Evolutionary conservation across 2,888 invertebrate species (phyloP).

Genomic region (Cyclophora punctaria): DNA sequence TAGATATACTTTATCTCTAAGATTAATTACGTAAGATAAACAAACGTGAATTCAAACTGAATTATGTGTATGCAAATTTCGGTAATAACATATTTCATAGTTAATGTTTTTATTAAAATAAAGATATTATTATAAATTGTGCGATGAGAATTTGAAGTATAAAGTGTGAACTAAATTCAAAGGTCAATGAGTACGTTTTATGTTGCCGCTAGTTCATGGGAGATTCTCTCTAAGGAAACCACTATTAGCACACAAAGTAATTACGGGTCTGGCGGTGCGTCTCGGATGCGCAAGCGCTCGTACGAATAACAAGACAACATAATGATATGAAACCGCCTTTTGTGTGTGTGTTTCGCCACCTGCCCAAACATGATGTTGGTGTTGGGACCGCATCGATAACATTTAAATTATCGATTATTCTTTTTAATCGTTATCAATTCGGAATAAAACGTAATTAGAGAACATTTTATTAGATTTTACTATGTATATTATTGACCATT

Average conservation of each 20-base stretch:
- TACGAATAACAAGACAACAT: constrained; percentile 65
- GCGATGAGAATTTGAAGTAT: not conserved
- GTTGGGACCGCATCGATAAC: constrained; percentile 23
- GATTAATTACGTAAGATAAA: too few species aligned
- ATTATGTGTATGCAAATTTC: too few species aligned
- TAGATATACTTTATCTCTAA: too few species aligned
- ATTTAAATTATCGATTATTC: too few species aligned
- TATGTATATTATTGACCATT: too few species aligned
- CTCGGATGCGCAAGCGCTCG: constrained; percentile 60
- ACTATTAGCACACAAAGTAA: constrained; percentile 58
- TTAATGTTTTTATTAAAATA: too few species aligned
- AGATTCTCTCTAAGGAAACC: constrained; percentile 31
- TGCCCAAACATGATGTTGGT: constrained; percentile 58
- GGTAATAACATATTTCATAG: not conserved
- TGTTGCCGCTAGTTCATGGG: constrained; percentile 28
- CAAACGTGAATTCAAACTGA: not conserved
- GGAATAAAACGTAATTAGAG: too few species aligned
- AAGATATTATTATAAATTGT: not conserved
- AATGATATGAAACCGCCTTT: constrained; percentile 65
- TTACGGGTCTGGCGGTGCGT: constrained; percentile 61
- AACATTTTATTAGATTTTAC: too few species aligned
- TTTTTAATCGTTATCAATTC: too few species aligned
- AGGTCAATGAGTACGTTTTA: constrained; percentile 11
- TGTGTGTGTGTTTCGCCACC: constrained; percentile 72
- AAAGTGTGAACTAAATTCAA: constrained; percentile 2